These are phyloP conservation scores for Drosophila nasuta DNA, from an alignment of 1,140 invertebrate genomes.

Conservation along the genomic window DNA sequence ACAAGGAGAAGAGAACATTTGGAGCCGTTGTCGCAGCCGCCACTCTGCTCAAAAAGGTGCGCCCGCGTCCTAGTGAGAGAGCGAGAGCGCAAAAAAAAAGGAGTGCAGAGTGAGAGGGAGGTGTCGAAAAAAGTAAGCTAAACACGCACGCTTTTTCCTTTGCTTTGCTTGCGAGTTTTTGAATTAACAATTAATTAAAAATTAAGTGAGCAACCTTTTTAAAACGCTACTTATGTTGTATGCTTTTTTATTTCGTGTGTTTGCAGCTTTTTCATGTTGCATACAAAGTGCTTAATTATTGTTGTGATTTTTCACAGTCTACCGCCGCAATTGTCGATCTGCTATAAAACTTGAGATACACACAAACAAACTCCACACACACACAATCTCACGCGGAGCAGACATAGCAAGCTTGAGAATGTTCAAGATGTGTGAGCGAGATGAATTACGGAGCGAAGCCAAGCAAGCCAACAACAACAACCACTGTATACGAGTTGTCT, in stretches of 20 bases:
- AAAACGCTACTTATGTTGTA: neutral
- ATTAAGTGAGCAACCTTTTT: neutral
- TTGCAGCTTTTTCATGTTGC: constrained; percentile 7
- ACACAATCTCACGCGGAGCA: neutral
- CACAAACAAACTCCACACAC: constrained; percentile 1
- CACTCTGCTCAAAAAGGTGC: constrained; percentile 6
- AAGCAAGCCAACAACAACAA: constrained; percentile 13
- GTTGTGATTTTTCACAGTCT: constrained; percentile 28
- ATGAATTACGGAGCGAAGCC: constrained; percentile 10
- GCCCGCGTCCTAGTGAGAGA: constrained; percentile 19
- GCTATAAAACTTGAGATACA: constrained; percentile 1
- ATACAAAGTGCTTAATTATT: constrained; percentile 24
- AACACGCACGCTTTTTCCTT: constrained; percentile 6
- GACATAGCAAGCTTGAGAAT: constrained; percentile 16
- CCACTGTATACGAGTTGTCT: constrained; percentile 5
- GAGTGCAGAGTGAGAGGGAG: neutral
- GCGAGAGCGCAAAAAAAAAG: neutral
- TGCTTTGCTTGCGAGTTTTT: neutral
- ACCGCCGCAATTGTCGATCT: constrained; percentile 18
- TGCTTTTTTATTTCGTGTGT: neutral
- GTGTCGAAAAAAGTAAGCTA: neutral
- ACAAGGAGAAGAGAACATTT: constrained; percentile 2
- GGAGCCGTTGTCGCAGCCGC: neutral
- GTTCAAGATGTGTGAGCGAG: constrained; percentile 28
- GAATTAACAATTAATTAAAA: constrained; percentile 13